Percentiles rank a stretch among this genome's conserved stretches.
Evolutionary conservation across 2,113 vertebrate genomes (phyloP).

Genomic region (Sinocyclocheilus anophthalmus): DNA sequence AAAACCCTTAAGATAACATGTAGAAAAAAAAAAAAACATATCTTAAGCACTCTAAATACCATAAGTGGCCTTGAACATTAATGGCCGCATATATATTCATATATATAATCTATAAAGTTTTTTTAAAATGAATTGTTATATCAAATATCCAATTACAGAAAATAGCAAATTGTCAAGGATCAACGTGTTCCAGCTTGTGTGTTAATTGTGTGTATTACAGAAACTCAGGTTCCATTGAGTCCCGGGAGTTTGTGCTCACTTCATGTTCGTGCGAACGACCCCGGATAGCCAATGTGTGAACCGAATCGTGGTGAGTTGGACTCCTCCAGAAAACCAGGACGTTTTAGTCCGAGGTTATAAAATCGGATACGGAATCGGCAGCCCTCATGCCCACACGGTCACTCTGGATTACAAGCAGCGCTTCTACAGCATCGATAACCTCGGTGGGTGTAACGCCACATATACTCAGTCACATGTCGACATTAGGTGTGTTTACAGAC

Average conservation of each 20-base stretch:
- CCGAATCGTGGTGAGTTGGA: constrained; percentile 98
- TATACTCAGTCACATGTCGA: not conserved
- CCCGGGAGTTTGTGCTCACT: constrained; percentile 95
- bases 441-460: constrained; percentile 76
- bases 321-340: constrained; percentile 95
- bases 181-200: not conserved
- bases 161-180: not conserved
- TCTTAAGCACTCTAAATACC: no score
- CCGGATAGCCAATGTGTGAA: no score
- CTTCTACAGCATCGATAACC: constrained; percentile 95
- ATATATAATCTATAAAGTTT: no score
- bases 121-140: no score
- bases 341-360: constrained; percentile 94
- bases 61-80: no score
- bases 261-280: constrained; percentile 91
- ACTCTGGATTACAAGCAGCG: constrained; percentile 98
- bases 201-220: constrained; percentile 66
- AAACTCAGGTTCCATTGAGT: constrained; percentile 91
- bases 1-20: no score
- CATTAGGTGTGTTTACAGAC: not conserved
- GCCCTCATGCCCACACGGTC: constrained; percentile 94
- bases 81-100: no score
- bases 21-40: no score
- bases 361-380: constrained; percentile 94
- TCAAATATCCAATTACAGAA: no score